Evolutionary conservation across 2,888 invertebrate species (phyloP).

Genomic region (Adineta ricciae): DNA sequence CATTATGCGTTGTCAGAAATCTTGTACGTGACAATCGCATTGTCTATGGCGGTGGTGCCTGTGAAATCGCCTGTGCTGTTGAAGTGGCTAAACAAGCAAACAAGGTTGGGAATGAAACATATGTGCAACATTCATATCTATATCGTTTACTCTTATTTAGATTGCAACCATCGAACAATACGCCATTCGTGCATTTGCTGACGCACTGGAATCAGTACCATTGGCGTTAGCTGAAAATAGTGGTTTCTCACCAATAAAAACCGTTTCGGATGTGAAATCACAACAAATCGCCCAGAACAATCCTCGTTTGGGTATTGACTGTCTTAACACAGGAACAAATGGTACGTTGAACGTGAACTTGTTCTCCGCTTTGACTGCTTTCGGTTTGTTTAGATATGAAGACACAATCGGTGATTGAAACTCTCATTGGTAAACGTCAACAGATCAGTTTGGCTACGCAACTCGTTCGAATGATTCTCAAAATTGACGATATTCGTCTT

Average conservation of each 20-base stretch:
- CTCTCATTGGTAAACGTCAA: constrained; percentile 88
- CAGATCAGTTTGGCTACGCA: constrained; percentile 92
- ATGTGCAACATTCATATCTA: no score
- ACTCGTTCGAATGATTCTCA: constrained; percentile 96
- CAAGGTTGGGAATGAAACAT: constrained; percentile 40
- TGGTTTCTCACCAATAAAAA: constrained; percentile 81
- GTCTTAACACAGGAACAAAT: constrained; percentile 67
- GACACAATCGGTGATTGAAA: constrained; percentile 84
- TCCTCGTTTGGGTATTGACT: constrained; percentile 82
- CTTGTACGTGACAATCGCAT: constrained; percentile 64
- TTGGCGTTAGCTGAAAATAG: constrained; percentile 90
- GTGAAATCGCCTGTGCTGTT: constrained; percentile 84
- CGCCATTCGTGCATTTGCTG: constrained; percentile 85
- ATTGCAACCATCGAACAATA: constrained; percentile 81
- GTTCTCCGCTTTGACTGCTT: not conserved
- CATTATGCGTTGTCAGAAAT: constrained; percentile 65
- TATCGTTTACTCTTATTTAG: constrained; percentile 39
- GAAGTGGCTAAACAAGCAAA: constrained; percentile 80
- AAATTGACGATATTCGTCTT: constrained; percentile 86
- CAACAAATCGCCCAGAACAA: constrained; percentile 74
- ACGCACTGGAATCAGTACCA: constrained; percentile 86
- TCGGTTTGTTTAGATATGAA: constrained; percentile 68
- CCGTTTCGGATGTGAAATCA: constrained; percentile 73
- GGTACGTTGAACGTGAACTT: constrained; percentile 43
- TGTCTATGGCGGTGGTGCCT: constrained; percentile 93